A percentile compares a stretch with the other conserved stretches of the same genome.
phyloP scores from a whole-genome alignment of 1,140 invertebrate genomes.

The Homalodisca vitripennis region DNA sequence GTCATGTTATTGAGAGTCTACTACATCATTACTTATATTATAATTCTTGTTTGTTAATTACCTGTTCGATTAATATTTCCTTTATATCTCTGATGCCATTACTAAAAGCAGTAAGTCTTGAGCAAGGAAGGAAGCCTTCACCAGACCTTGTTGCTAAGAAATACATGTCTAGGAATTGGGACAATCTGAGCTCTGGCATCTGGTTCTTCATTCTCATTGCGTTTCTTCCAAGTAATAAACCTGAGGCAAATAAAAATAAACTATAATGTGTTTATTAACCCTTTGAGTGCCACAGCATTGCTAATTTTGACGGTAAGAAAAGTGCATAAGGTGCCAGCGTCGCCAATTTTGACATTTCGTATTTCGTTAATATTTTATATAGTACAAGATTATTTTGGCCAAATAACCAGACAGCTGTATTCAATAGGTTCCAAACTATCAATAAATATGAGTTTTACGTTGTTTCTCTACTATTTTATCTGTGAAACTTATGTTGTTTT shows the following conservation, averaged over 20 bases:
- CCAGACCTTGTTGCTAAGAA: not conserved
- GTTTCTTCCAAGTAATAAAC: not conserved
- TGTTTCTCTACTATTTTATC: no score
- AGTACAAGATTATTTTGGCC: no score
- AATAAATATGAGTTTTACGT: no score
- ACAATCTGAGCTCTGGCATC: not conserved
- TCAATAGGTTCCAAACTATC: no score
- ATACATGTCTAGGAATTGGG: conserved; percentile 9
- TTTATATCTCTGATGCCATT: not conserved
- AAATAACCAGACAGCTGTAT: no score
- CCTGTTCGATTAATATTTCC: conserved; percentile 9
- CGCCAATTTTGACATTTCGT: no score
- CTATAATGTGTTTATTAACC: not conserved
- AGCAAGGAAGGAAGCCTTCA: not conserved
- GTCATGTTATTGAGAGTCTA: no score
- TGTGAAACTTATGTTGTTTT: not conserved
- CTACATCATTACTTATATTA: no score
- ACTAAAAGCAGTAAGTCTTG: not conserved
- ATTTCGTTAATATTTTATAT: not conserved
- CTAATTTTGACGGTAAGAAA: no score
- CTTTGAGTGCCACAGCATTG: no score
- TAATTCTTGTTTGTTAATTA: not conserved
- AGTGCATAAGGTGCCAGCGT: no score
- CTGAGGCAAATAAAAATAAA: not conserved
- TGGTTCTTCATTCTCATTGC: not conserved